Percentiles rank a stretch among this genome's conserved stretches.
Conservation (phyloP, 92 coral and sea anemone genomes). For the Desmophyllum pertusum region DNA sequence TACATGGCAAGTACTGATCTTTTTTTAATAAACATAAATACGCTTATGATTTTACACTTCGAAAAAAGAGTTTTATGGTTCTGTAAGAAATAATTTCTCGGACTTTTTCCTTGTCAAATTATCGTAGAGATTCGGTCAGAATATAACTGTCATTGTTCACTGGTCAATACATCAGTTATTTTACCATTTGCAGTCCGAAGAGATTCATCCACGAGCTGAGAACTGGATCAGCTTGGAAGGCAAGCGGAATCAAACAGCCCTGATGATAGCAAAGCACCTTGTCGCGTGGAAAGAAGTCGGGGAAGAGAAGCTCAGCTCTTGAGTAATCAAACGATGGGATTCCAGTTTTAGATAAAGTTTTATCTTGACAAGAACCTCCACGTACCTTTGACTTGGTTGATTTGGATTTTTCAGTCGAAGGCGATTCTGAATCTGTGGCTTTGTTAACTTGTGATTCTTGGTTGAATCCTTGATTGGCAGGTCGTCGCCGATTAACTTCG, state of each 20-base stretch:
- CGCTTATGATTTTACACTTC: neutral
- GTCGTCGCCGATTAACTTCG: neutral
- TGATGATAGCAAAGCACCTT: neutral
- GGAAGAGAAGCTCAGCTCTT: slow-evolving; percentile 4
- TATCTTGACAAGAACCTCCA: neutral
- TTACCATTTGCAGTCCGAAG: slow-evolving; percentile 21
- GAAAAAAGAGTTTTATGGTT: too few relatives aligned
- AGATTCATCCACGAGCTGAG: slow-evolving; percentile 30
- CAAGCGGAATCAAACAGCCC: neutral
- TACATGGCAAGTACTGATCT: neutral
- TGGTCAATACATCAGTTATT: neutral
- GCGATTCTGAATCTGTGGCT: neutral
- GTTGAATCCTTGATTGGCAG: neutral
- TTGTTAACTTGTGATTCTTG: neutral
- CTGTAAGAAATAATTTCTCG: neutral
- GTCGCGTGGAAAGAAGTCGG: slow-evolving; percentile 38
- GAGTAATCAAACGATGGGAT: neutral
- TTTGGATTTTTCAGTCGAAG: slow-evolving; percentile 6
- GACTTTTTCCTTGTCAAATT: neutral
- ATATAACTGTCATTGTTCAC: neutral
- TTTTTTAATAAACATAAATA: too few relatives aligned
- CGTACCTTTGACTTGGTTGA: neutral
- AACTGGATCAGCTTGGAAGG: slow-evolving; percentile 26
- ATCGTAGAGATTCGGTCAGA: neutral
- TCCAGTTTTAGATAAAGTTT: neutral